Percentiles rank a stretch among this genome's conserved stretches.
These are phyloP conservation scores for Digitonthophagus gazella DNA, from an alignment of 2,888 invertebrate species.

Conservation along the genomic window DNA sequence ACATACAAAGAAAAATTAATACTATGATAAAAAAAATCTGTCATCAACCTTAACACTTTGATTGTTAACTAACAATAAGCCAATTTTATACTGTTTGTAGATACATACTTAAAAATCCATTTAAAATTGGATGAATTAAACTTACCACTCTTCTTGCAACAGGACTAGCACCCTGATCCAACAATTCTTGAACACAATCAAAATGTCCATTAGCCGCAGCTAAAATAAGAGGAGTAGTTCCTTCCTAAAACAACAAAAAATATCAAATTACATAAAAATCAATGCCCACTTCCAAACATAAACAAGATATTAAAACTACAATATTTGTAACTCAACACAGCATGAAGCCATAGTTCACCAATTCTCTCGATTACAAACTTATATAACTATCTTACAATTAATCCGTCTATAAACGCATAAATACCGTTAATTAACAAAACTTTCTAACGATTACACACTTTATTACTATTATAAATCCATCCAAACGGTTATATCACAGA, in stretches of 20 bases:
- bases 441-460: too few species aligned
- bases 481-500: too few species aligned
- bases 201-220: slow-evolving; percentile 89
- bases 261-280: background rate
- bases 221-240: slow-evolving; percentile 89
- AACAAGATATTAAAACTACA: background rate
- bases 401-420: too few species aligned
- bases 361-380: background rate
- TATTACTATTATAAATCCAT: too few species aligned
- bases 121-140: background rate
- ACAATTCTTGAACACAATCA: slow-evolving; percentile 80
- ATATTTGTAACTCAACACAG: background rate
- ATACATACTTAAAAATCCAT: too few species aligned
- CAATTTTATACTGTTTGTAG: too few species aligned
- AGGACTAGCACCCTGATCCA: slow-evolving; percentile 90
- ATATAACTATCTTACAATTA: background rate
- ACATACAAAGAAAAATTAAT: too few species aligned
- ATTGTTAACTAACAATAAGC: too few species aligned
- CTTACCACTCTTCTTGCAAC: slow-evolving; percentile 75
- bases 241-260: slow-evolving; percentile 64
- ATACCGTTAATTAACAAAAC: too few species aligned
- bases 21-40: too few species aligned
- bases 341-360: background rate
- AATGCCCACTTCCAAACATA: too few species aligned
- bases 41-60: too few species aligned